Evolutionary conservation across 2,888 invertebrate genomes (phyloP), one percentile per base, ranked within the genome.

Genomic region (Cremastinae sp.): DNA sequence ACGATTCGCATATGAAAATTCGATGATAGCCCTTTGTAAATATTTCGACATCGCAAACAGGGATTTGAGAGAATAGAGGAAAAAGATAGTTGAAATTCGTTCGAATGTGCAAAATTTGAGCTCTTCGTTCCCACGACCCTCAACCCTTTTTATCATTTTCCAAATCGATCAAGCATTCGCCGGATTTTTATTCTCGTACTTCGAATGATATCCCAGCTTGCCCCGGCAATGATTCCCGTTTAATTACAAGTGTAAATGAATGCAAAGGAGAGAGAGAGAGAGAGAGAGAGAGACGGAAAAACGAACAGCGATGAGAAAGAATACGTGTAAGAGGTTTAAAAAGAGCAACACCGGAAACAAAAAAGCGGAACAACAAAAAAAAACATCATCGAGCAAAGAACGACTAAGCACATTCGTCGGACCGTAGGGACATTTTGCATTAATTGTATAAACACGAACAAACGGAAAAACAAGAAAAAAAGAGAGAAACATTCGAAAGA

Each of bases 341-440:
- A 73, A 61, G 62, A 59, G 47, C 28, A 62, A 36, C 12, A 64
- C 18, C 10, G 45, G 62, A 54, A 78, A 75, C 79, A 72, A 65
- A 18, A 73, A 74, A 69, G 71, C 78, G 73, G 75, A 78, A 72
- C 71, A 78, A 71, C 72, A 80, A 83, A 80, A 81, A 81, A 82
- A 79, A 83, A 77, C 71, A 85, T 83, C 85, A 84, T 85, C 84
- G 85, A 86, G 84, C 81, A 84, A 83, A 84, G 84, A 85, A 85
- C 85, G 85, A 84, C 83, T 84, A 84, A 84, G 85, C 86, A 87
- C 72, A 86, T 88, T 88, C 87, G 87, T 88, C 88, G 88, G 86
- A 88, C 86, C 84, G 87, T 86, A 88, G 88, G 86, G 87, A 88
- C 86, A 88, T 88, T 88, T 89, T 88, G 87, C 88, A 87, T 87